Percentiles rank a stretch among this genome's conserved stretches.
Evolutionary conservation across 2,797 vertebrate genomes (phyloP).

Genomic region (Anguilla pacifica): DNA sequence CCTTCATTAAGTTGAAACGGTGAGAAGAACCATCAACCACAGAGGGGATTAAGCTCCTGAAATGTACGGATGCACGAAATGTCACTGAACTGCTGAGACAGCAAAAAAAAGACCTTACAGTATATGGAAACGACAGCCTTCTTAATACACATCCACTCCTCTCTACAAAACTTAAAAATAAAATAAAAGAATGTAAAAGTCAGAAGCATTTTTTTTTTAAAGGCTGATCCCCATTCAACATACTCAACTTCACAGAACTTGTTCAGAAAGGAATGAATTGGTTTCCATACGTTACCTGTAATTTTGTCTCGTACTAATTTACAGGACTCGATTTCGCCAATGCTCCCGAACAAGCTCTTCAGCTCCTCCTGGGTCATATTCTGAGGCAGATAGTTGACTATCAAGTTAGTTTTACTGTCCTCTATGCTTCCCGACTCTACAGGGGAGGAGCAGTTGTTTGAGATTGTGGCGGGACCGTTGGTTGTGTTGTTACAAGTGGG

Average conservation of each 20-base stretch:
- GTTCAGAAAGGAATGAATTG: background rate
- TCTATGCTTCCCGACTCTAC: constrained; percentile 92
- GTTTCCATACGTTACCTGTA: constrained; percentile 79
- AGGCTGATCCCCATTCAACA: background rate
- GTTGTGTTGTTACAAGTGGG: constrained; percentile 94
- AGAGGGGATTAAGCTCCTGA: background rate
- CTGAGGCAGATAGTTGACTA: constrained; percentile 99
- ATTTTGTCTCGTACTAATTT: constrained; percentile 99
- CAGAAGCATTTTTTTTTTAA: background rate
- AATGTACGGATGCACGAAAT: background rate
- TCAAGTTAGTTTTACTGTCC: constrained; percentile 99
- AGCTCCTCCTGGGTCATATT: constrained; percentile 99
- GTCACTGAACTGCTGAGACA: background rate
- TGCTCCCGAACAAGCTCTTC: constrained; percentile 97
- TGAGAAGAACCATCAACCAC: background rate
- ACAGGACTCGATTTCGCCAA: constrained; percentile 98
- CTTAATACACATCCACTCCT: background rate
- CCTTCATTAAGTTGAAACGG: background rate
- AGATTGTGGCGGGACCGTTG: constrained; percentile 88
- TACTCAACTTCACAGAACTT: background rate
- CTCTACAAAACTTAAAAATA: background rate
- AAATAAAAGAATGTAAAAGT: background rate
- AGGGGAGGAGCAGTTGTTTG: constrained; percentile 93
- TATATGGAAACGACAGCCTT: background rate
- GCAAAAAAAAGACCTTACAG: background rate